These are phyloP conservation scores for Oreonectes daqikongensis DNA, from an alignment of 2,797 vertebrate genomes.

Conservation along the genomic window DNA sequence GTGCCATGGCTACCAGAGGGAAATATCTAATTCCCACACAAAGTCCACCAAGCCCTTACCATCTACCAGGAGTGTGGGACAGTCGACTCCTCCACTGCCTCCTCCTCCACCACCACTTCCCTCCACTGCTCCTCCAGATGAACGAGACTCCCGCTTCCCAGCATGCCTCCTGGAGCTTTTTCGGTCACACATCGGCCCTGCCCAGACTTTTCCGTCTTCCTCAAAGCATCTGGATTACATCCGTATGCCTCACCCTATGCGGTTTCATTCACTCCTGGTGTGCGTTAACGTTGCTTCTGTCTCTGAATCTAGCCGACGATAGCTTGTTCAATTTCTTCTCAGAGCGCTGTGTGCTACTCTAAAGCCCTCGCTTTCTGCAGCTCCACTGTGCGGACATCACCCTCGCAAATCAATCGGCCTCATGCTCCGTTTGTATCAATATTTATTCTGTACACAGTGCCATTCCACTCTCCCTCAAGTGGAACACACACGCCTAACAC, in stretches of 20 bases:
- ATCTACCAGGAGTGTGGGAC: constrained; percentile 71
- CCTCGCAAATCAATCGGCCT: constrained; percentile 73
- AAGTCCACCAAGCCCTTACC: constrained; percentile 67
- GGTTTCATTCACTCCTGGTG: constrained; percentile 52
- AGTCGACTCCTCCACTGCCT: constrained; percentile 65
- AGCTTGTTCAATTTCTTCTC: constrained; percentile 34
- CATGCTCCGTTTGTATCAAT: constrained; percentile 79
- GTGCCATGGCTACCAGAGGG: constrained; percentile 25
- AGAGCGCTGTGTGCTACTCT: constrained; percentile 24
- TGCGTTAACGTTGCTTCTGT: constrained; percentile 33
- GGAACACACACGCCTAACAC: constrained; percentile 27
- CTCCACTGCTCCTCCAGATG: constrained; percentile 59
- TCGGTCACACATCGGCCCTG: constrained; percentile 78
- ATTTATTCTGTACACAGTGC: constrained; percentile 79
- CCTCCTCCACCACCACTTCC: not conserved
- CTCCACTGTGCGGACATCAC: constrained; percentile 56
- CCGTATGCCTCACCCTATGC: constrained; percentile 53
- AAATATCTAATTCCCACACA: constrained; percentile 24
- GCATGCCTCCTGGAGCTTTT: constrained; percentile 78
- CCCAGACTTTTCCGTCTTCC: constrained; percentile 63
- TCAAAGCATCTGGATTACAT: constrained; percentile 71
- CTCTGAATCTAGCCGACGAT: not conserved
- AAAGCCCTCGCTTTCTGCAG: constrained; percentile 16
- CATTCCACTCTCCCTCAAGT: constrained; percentile 58
- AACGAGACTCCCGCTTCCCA: constrained; percentile 73